These are phyloP conservation scores for Drosophila pegasa DNA, from an alignment of 2,888 invertebrate species.

Conservation along the genomic window DNA sequence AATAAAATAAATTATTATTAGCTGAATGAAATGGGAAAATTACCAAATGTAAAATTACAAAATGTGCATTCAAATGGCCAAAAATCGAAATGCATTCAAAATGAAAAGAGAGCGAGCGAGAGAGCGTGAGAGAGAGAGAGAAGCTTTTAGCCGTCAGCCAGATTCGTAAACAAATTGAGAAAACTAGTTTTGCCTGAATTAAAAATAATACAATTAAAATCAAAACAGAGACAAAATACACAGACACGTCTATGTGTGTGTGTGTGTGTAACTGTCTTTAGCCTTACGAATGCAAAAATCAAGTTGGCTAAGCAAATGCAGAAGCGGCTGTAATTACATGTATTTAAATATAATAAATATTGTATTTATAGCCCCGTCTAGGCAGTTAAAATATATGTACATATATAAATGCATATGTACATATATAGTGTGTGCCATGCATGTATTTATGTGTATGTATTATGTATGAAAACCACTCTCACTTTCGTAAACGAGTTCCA, in stretches of 20 bases:
- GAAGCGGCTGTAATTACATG: neutral
- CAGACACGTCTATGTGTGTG: neutral
- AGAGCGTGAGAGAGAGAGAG: neutral
- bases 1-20: neutral
- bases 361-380: constrained; percentile 1
- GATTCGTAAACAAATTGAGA: constrained; percentile 7
- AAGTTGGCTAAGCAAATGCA: constrained; percentile 1
- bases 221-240: constrained; percentile 2
- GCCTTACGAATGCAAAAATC: neutral
- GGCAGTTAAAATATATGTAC: neutral
- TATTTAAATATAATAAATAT: neutral
- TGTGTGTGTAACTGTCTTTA: neutral
- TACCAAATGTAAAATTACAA: constrained; percentile 9
- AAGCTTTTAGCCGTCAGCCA: constrained; percentile 7
- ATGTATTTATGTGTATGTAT: neutral
- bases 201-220: constrained; percentile 14
- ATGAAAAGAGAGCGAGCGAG: neutral
- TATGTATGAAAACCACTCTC: constrained; percentile 68
- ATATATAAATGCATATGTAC: neutral
- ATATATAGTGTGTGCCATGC: neutral
- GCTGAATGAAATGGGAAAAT: too few species aligned
- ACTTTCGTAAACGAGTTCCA: constrained; percentile 76
- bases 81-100: neutral
- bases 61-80: constrained; percentile 9
- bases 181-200: constrained; percentile 16